Conservation (phyloP, 2,888 invertebrate genomes). For the Heteromyza rotundicornis region DNA sequence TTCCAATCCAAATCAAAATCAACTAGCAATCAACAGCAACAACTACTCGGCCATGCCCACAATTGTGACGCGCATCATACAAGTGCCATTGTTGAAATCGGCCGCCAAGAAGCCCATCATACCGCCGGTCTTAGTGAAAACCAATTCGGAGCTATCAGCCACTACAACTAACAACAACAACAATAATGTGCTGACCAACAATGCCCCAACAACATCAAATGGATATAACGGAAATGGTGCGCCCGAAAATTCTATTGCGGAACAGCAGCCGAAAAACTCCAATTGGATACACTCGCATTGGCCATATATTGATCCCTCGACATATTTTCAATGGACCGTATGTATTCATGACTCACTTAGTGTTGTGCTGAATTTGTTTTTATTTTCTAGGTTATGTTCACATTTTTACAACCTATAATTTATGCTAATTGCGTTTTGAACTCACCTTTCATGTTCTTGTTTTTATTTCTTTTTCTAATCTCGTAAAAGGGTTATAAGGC, state of each 20-base stretch:
- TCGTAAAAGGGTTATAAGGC: constrained; percentile 66
- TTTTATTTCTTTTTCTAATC: constrained; percentile 8
- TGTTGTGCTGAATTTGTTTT: no score
- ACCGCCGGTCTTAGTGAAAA: constrained; percentile 58
- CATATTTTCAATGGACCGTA: constrained; percentile 74
- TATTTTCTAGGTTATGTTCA: background rate
- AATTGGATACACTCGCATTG: constrained; percentile 70
- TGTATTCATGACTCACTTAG: no score
- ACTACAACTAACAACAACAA: constrained; percentile 29
- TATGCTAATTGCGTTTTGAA: constrained; percentile 8
- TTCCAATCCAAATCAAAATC: constrained; percentile 19
- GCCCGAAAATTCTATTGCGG: constrained; percentile 10
- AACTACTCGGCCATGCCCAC: constrained; percentile 31
- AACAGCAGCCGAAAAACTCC: constrained; percentile 22
- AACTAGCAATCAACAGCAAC: background rate
- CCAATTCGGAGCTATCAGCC: constrained; percentile 36
- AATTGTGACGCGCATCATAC: constrained; percentile 56
- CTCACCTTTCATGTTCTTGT: constrained; percentile 13
- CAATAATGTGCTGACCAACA: constrained; percentile 21
- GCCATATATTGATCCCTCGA: constrained; percentile 71
- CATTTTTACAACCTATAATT: background rate
- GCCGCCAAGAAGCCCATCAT: constrained; percentile 67
- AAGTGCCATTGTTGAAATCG: constrained; percentile 58
- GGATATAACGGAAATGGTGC: background rate
- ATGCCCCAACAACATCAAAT: background rate